A percentile compares a stretch with the other conserved stretches of the same genome.
Evolutionary conservation across 2,797 vertebrate species (phyloP).

Genomic region (Halcyon smyrnensis): DNA sequence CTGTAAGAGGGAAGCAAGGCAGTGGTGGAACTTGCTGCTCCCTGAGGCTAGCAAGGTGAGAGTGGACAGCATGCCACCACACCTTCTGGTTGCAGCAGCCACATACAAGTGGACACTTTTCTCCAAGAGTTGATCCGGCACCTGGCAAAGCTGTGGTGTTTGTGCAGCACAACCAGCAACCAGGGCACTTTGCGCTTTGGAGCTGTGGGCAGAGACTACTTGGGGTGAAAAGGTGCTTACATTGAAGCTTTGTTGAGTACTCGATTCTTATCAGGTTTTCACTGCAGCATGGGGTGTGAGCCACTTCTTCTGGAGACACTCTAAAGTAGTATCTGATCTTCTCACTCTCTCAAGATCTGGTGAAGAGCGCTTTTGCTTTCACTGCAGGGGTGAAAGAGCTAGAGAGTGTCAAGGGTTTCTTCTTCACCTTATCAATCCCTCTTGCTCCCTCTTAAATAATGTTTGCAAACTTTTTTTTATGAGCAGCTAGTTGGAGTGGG

Average conservation of each 20-base stretch:
- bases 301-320: constrained; percentile 4
- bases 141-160: background rate
- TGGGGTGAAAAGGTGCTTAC: background rate
- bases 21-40: background rate
- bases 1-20: background rate
- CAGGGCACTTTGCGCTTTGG: background rate
- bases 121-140: rapidly evolving
- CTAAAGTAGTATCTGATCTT: constrained; percentile 14
- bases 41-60: background rate
- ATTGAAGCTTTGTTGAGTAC: background rate
- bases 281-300: background rate
- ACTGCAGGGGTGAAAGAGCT: background rate
- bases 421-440: background rate
- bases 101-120: rapidly evolving
- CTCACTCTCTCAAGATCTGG: background rate
- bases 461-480: background rate
- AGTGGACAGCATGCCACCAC: background rate
- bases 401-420: background rate
- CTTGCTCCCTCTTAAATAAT: background rate
- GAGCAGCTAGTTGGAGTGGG: background rate
- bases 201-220: background rate
- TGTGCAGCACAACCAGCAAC: background rate
- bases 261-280: background rate
- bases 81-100: background rate
- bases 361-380: constrained; percentile 2